Base-by-base conservation (phyloP, 2,888 invertebrate genomes). In the Troides helena region DNA sequence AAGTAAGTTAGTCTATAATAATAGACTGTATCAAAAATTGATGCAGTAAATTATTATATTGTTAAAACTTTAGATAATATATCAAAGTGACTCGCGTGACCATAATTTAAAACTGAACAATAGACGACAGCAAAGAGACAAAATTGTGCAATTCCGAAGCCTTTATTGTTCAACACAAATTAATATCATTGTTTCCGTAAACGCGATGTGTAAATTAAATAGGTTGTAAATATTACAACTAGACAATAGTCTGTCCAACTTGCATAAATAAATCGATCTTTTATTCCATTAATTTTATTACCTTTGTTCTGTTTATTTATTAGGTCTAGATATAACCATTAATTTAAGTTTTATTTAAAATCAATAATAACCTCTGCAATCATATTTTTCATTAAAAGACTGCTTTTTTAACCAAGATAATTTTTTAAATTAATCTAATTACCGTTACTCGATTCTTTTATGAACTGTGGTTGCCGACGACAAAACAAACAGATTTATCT, bases 101-200 rank as follows among this genome's bases (percentile, higher is more conserved):
- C 3, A 14, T 12, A 10, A 39, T 46, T 12, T 53, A 18, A 53
- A 53, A n/a, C 1, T n/a, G n/a, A 53, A 53, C 53, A 53, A 53
- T n/a, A n/a, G 53, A 53, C 18, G n/a, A 53, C 53, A 53, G n/a
- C 53, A 53, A n/a, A 2, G n/a, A 53, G 6, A 53, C 53, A 53
- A 53, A 53, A 53, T n/a, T 53, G 53, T 53, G n/a, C 53, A 53
- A 53, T 53, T 53, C 25, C 23, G 53, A 53, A 39, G 64, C 53
- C 39, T 36, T 10, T 6, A 62, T 69, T 60, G 64, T 60, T 39
- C 64, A n/a, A 56, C 14, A 69, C 56, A 64, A 60, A 65, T 69
- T 65, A 61, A 61, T 60, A 30, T 14, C 21, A 65, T 65, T 21
- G 18, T 61, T 65, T 69, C 65, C 65, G 65, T 25, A 65, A 62